Conservation (phyloP, 2,797 vertebrate species). For the Setipinna tenuifilis region DNA sequence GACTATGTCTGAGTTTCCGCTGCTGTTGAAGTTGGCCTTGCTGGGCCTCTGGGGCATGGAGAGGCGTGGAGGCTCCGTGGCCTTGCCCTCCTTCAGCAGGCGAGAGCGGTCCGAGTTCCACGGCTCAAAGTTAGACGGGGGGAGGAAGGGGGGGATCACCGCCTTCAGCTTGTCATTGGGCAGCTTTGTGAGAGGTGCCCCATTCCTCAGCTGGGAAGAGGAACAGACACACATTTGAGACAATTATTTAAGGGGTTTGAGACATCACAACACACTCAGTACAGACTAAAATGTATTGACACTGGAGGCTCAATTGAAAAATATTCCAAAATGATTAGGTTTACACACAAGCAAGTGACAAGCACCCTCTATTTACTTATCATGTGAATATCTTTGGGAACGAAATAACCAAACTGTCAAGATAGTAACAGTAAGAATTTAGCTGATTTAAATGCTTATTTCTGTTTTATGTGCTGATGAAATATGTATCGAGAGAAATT, state of each 20-base stretch:
- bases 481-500: background rate
- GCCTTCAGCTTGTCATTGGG: constrained; percentile 96
- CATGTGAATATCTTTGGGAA: too few species aligned
- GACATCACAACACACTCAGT: background rate
- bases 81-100: constrained; percentile 79
- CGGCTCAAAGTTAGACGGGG: constrained; percentile 93
- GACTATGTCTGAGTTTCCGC: constrained; percentile 86
- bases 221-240: background rate
- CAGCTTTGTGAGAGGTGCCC: constrained; percentile 89
- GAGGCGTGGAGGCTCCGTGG: constrained; percentile 77
- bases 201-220: constrained; percentile 81
- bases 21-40: constrained; percentile 80
- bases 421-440: too few species aligned
- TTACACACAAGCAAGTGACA: too few species aligned
- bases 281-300: background rate
- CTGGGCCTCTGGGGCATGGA: constrained; percentile 82
- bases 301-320: too few species aligned
- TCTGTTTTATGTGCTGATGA: background rate
- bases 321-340: too few species aligned
- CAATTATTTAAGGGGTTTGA: background rate
- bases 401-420: too few species aligned
- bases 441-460: background rate
- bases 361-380: too few species aligned
- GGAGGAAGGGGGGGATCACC: constrained; percentile 95
- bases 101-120: constrained; percentile 91